Evolutionary conservation across 1,140 invertebrate species (phyloP).

Genomic region (Leptinotarsa lineolata): DNA sequence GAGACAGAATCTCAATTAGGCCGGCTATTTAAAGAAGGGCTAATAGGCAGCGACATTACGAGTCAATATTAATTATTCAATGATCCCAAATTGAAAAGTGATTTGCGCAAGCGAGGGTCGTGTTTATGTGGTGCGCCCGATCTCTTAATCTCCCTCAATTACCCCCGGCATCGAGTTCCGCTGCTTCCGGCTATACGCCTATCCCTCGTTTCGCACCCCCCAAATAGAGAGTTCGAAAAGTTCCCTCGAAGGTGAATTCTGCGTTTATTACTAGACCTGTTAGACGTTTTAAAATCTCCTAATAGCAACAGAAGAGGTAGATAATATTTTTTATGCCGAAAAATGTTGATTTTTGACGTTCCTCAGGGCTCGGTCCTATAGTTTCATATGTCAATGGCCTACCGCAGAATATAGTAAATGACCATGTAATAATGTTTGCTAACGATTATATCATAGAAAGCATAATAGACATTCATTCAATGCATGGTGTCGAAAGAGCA

Average conservation of each 20-base stretch:
- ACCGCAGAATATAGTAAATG: too few relatives aligned
- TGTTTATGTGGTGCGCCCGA: conserved; percentile 51
- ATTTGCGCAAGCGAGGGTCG: conserved; percentile 45
- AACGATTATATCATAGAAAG: too few relatives aligned
- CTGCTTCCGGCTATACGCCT: conserved; percentile 28
- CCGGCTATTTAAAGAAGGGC: neutral
- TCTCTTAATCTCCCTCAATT: conserved; percentile 53
- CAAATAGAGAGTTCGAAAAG: neutral
- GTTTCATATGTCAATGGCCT: too few relatives aligned
- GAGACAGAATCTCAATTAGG: neutral
- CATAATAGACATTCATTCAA: too few relatives aligned
- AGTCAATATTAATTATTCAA: conserved; percentile 53
- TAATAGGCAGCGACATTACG: conserved; percentile 30
- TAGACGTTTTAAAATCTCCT: too few relatives aligned
- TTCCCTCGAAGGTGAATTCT: neutral
- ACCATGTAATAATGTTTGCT: too few relatives aligned
- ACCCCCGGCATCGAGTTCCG: conserved; percentile 37
- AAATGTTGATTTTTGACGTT: too few relatives aligned
- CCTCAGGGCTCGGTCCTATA: too few relatives aligned
- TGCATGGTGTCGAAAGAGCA: too few relatives aligned
- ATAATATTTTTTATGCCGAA: too few relatives aligned
- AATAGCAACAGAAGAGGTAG: too few relatives aligned
- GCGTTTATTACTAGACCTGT: too few relatives aligned
- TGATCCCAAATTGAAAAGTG: conserved; percentile 51
- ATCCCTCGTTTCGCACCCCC: conserved; percentile 29